These are phyloP conservation scores for Ophraella communa DNA, from an alignment of 2,888 invertebrate species.

Conservation along the genomic window DNA sequence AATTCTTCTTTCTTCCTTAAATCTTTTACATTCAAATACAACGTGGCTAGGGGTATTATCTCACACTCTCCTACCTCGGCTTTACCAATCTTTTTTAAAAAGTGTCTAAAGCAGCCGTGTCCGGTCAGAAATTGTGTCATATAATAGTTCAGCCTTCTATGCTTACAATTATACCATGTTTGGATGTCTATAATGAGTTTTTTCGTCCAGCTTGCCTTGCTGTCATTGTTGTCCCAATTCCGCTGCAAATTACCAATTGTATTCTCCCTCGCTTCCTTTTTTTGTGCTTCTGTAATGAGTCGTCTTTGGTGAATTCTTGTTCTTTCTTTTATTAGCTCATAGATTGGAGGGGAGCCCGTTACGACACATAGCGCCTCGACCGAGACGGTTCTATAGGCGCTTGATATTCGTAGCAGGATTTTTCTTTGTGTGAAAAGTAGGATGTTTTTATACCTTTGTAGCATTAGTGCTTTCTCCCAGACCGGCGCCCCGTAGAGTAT, in stretches of 20 bases:
- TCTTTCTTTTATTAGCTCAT: background rate
- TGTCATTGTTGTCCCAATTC: background rate
- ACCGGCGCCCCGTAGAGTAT: conserved; percentile 33
- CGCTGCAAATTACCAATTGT: background rate
- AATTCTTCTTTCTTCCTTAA: no score
- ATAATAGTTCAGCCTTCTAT: conserved; percentile 3
- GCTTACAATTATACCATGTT: conserved; percentile 1
- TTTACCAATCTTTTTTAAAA: no score
- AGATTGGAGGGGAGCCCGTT: background rate
- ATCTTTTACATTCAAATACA: no score
- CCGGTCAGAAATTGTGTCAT: conserved; percentile 7
- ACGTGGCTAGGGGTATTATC: no score
- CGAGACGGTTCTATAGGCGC: background rate
- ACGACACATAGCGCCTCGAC: background rate
- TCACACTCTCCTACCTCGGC: no score
- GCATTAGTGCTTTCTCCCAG: conserved; percentile 16
- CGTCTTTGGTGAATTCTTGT: background rate
- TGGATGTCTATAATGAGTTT: background rate
- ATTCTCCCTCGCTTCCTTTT: background rate
- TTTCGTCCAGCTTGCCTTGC: background rate
- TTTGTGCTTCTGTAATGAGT: background rate
- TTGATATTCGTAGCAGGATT: background rate
- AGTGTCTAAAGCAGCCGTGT: conserved; percentile 3
- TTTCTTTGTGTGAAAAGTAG: conserved; percentile 13
- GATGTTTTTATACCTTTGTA: background rate